Base-by-base conservation (phyloP, 2,888 invertebrate species). In the Aquatica leii region DNA sequence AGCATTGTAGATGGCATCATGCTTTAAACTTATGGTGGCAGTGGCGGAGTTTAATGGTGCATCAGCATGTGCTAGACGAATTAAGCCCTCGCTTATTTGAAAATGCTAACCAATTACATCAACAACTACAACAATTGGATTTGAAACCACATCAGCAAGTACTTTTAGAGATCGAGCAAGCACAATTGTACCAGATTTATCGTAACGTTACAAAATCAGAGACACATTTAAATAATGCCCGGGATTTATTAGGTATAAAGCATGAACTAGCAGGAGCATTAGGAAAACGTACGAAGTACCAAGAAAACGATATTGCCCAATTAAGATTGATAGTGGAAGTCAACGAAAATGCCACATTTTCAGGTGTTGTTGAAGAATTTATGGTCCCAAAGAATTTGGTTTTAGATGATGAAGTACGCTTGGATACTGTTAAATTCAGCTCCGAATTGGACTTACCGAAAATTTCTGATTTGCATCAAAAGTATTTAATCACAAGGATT, bases 261-360 rank as follows among this genome's bases (percentile, higher is more conserved):
- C 81, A 94, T 41, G 86, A 89, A 71, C 84, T 95, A 2, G 78
- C 84, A 83, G 94, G 95, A 70, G 87, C 91, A 34, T 82, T 98
- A 69, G 98, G 98, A 0, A 92, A 93, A 78, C 86, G 98, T 66
- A 98, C 98, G 6, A 91, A 90, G 74, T 95, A 89, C 78, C 98
- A 99, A 79, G 86, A 90, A 71, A 89, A 88, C 43, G 86, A 90
- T 31, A 81, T 95, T 49, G 89, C 98, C 0, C 98, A 98, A 77
- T 84, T 98, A 12, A 87, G 90, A 37, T 79, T 97, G 0, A 86
- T 88, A 71, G 87, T 94, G 51, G 82, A 83, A 53, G 67, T 86
- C 5, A 82, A 82, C 37, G 79, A 81, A 62, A 78, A 80, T 46
- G 73, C 80, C 1, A 80, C 79, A 12, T 80, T 84, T 14, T 78